Evolutionary conservation across 2,888 invertebrate genomes (phyloP).

Genomic region (Trichacis sp.): DNA sequence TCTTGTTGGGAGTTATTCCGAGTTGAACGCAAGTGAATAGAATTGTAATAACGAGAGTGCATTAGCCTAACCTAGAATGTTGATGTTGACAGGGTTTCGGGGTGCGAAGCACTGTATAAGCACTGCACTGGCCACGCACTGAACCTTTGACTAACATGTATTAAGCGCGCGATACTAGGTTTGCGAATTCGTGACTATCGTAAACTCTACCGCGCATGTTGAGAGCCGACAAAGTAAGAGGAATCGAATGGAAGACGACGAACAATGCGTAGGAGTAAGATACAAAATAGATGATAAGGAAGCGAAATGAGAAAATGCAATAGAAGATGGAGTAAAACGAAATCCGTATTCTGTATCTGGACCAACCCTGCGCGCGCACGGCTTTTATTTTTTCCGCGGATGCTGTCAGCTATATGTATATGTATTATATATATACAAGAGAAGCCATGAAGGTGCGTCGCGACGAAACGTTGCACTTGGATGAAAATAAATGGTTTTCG

Average conservation of each 20-base stretch:
- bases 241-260: conserved; percentile 16
- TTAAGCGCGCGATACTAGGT: conserved; percentile 39
- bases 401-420: conserved; percentile 21
- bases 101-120: conserved; percentile 29
- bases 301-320: conserved; percentile 40
- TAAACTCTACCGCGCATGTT: conserved; percentile 42
- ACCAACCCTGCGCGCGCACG: conserved; percentile 41
- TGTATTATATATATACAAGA: too few species aligned
- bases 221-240: conserved; percentile 29
- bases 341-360: conserved; percentile 44
- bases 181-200: conserved; percentile 39
- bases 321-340: conserved; percentile 43
- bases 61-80: conserved; percentile 61
- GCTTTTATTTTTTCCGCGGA: neutral
- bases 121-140: conserved; percentile 66
- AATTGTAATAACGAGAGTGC: too few species aligned
- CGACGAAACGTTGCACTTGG: too few species aligned
- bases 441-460: too few species aligned
- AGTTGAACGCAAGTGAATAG: too few species aligned
- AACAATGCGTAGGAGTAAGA: conserved; percentile 30
- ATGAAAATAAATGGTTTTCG: too few species aligned
- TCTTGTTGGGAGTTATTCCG: too few species aligned
- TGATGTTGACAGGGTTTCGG: conserved; percentile 49
- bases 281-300: conserved; percentile 34
- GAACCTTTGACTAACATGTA: conserved; percentile 60